Base-by-base conservation (phyloP, 2,797 vertebrate species). In the Hyperoplus lanceolatus region DNA sequence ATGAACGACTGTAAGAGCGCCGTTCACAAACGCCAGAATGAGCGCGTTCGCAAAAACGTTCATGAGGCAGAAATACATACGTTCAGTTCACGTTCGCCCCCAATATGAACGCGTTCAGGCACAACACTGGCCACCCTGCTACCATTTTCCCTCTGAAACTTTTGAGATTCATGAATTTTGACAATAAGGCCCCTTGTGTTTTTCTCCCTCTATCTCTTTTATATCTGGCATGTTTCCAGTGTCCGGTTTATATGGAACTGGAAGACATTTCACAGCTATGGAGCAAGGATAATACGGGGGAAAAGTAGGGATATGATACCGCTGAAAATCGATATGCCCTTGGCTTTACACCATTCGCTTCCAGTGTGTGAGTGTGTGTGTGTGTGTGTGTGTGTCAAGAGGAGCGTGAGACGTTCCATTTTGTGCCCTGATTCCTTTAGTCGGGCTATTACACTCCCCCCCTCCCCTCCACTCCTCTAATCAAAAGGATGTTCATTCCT, bases 301-400 rank as follows among this genome's bases (percentile, higher is more conserved):
- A 76, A 54, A 73, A 72, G 54, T 77, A 43, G 42, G 73, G 67
- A 74, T 77, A 80, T 77, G 74, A 84, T 86, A 61, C 18, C 46
- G 75, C 79, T 88, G 75, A 84, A 93, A 92, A 87, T 85, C 68
- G 69, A 90, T 90, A 86, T 62, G 83, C 79, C 80, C 70, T 86
- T 86, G 85, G 87, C 77, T 89, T 88, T 77, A 79, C 80, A 78
- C 77, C 59, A 82, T 83, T 89, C 84, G 64, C 87, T 88, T 91
- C 74, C 70, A 84, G 80, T 57, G 70, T 78, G 75, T 79, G 70
- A 77, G 29, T 29, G 29, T 29, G 29, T 29, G 29, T 29, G 21
- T 29, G 21, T 29, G 21, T 29, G 21, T 29, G 29, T 29, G 29
- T 29, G 29, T 29, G 29, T 29, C 29, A 69, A 60, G 80, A 83